Percentiles rank a stretch among this genome's conserved stretches.
These are phyloP conservation scores for Rhyacichthys aspro DNA, from an alignment of 2,797 vertebrate species.

Conservation along the genomic window DNA sequence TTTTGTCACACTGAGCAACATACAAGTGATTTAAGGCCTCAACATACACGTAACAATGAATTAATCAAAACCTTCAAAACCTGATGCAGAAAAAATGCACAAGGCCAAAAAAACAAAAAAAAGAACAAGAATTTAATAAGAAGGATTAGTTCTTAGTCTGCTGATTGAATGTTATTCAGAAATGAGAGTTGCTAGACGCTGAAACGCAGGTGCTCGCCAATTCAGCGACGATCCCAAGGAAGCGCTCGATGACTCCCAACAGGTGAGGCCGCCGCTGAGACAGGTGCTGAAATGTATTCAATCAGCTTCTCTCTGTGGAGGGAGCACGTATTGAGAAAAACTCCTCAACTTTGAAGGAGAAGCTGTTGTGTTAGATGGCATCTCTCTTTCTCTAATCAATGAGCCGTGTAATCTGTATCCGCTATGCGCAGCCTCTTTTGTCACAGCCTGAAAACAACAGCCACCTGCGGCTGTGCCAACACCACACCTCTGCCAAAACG, in stretches of 20 bases:
- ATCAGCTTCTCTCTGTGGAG: constrained; percentile 19
- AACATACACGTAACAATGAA: no score
- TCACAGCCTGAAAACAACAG: constrained; percentile 11
- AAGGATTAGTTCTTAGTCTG: constrained; percentile 5
- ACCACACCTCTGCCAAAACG: constrained; percentile 5
- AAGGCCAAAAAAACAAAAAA: no score
- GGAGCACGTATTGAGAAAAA: constrained; percentile 9
- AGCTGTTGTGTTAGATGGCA: constrained; percentile 16
- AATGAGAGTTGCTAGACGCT: constrained; percentile 3
- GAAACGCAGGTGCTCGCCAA: constrained; percentile 24
- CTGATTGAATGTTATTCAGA: neutral
- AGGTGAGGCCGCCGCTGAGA: constrained; percentile 14
- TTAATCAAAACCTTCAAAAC: no score
- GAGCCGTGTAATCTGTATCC: constrained; percentile 1
- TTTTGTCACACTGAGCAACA: no score
- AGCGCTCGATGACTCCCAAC: constrained; percentile 6
- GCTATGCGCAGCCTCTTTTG: constrained; percentile 14
- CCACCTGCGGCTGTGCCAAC: constrained; percentile 11
- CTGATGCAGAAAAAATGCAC: no score
- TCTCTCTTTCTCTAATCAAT: constrained; percentile 11
- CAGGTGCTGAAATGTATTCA: constrained; percentile 21
- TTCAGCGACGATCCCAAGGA: constrained; percentile 15
- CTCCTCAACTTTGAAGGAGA: constrained; percentile 29
- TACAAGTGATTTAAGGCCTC: no score
- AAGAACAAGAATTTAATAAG: neutral